Evolutionary conservation across 1,140 invertebrate species (phyloP), one percentile per base, ranked within the genome.

Genomic region (Aphelinus atriplicis): DNA sequence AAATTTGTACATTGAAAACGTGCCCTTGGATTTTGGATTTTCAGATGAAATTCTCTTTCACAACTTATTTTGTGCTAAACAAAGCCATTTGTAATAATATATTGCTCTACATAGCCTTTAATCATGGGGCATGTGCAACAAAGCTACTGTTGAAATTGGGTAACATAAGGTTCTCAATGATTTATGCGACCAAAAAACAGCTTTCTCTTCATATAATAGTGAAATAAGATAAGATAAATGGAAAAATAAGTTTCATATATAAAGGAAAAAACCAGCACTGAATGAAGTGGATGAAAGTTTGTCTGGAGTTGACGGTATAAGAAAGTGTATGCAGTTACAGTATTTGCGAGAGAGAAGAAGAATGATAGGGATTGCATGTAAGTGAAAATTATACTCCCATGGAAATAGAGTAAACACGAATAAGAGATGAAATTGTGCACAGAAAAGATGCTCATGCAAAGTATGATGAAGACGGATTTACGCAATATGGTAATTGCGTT

Each of bases 401-500:
- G 56, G 26, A 58, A 58, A n/a, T 6, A 9, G 45, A 61, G 58
- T 9, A 10, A 4, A 47, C 26, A 26, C 26, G n/a, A n/a, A n/a
- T 2, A 0, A 48, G 48, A 43, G 4, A 46, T 6, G 62, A 47
- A 9, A n/a, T 64, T 45, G 62, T 2, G n/a, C n/a, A n/a, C 62
- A 10, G 6, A 47, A 48, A n/a, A 64, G 62, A 42, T n/a, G 45
- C 10, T 68, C 46, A 68, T 68, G 66, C 55, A 68, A 68, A 57
- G 56, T 48, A 68, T 55, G 66, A 57, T 58, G 55, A 46, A 57
- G 56, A 58, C 48, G 66, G 66, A 58, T 67, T 10, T 47, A 43
- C 65, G 7, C 51, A 7, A 56, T 68, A 68, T 68, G 66, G 56
- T 58, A 68, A 68, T 68, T 68, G 42, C 43, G 50, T 58, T 5